Conservation (phyloP, 2,113 vertebrate genomes). For the Lasiurus cinereus region DNA sequence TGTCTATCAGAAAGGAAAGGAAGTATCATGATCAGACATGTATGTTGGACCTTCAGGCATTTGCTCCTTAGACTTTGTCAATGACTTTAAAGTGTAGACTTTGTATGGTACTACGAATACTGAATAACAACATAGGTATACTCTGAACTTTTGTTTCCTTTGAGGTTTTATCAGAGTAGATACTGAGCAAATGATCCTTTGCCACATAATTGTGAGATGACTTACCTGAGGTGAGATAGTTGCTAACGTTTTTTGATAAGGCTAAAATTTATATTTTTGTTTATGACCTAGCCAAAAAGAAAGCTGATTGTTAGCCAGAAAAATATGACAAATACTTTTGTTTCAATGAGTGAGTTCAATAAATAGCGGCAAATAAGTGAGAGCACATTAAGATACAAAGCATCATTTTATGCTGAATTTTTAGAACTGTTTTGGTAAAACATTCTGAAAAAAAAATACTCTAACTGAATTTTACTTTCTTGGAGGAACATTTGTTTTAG, state of each 20-base stretch:
- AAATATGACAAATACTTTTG: not conserved
- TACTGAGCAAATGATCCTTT: not conserved
- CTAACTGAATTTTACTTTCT: not conserved
- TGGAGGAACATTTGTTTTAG: not conserved
- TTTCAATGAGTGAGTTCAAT: not conserved
- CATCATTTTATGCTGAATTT: not conserved
- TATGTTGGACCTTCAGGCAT: not conserved
- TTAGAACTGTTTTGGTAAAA: not conserved
- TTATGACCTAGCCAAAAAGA: not conserved
- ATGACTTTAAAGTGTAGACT: constrained; percentile 23
- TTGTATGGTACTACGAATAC: not conserved
- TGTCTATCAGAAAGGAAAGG: not conserved
- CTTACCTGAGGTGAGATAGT: not conserved
- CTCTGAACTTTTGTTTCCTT: not conserved
- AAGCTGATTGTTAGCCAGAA: not conserved
- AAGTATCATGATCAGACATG: not conserved
- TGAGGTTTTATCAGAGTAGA: constrained; percentile 27
- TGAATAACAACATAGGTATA: not conserved
- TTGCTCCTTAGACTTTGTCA: not conserved
- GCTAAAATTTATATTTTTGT: not conserved
- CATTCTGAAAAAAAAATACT: not conserved
- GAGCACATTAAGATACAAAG: not conserved
- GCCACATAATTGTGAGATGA: not conserved
- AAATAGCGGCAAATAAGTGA: not conserved
- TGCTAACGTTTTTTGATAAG: not conserved